phyloP scores from a whole-genome alignment of 2,797 vertebrate genomes.

The Phataginus tricuspis region DNA sequence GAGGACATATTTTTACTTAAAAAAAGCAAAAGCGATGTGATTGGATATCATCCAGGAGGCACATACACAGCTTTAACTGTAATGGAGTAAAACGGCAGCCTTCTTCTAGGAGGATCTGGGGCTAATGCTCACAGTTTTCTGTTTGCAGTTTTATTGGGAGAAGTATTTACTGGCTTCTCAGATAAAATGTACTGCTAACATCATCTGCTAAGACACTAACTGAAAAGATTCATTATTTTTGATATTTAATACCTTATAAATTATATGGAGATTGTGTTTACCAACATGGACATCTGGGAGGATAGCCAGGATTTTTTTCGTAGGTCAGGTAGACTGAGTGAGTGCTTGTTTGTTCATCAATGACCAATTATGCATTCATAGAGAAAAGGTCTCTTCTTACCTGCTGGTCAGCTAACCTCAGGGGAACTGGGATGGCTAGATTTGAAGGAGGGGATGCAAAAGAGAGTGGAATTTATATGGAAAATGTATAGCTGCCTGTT shows the following conservation, averaged over 20 bases:
- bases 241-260: constrained; percentile 87
- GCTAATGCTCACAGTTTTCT: constrained; percentile 86
- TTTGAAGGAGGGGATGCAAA: constrained; percentile 67
- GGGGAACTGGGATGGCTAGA: constrained; percentile 43
- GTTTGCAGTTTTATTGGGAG: constrained; percentile 86
- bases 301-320: constrained; percentile 66
- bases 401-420: constrained; percentile 70
- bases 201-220: constrained; percentile 83
- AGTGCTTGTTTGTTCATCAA: constrained; percentile 81
- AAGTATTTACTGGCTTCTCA: constrained; percentile 83
- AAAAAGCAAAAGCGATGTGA: constrained; percentile 72
- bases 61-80: constrained; percentile 85
- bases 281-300: constrained; percentile 84
- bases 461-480: constrained; percentile 67
- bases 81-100: constrained; percentile 84
- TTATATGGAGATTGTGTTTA: constrained; percentile 84
- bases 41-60: constrained; percentile 85
- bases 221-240: constrained; percentile 88
- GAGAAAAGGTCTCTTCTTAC: constrained; percentile 75
- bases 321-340: constrained; percentile 77
- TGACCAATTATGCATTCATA: constrained; percentile 85
- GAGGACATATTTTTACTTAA: constrained; percentile 76
- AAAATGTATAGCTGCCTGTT: constrained; percentile 53
- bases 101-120: constrained; percentile 79
- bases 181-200: constrained; percentile 83